Conservation (phyloP, 1,140 invertebrate species). For the Lucilia sericata region DNA sequence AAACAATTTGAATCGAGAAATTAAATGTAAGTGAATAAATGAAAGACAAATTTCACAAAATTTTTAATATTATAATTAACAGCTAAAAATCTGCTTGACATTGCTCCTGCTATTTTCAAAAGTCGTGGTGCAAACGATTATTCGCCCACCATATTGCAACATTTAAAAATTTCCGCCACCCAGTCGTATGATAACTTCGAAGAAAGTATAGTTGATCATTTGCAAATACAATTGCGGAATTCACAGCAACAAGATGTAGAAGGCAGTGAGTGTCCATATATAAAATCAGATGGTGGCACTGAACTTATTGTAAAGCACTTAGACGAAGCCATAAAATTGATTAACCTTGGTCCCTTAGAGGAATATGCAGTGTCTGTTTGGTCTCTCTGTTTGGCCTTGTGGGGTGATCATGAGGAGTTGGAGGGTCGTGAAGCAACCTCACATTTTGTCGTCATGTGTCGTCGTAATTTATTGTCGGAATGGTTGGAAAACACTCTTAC, state of each 20-base stretch:
- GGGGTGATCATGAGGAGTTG: slow-evolving; percentile 77
- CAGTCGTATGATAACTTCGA: slow-evolving; percentile 53
- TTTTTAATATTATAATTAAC: too few relatives aligned
- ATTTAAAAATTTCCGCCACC: slow-evolving; percentile 57
- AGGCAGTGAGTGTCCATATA: slow-evolving; percentile 69
- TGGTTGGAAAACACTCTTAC: slow-evolving; percentile 63
- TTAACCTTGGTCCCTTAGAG: slow-evolving; percentile 57
- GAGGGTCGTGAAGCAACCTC: slow-evolving; percentile 55
- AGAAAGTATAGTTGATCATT: slow-evolving; percentile 68
- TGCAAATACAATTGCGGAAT: slow-evolving; percentile 70
- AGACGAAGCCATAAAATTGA: slow-evolving; percentile 67
- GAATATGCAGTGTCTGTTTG: slow-evolving; percentile 76
- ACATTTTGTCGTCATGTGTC: slow-evolving; percentile 61
- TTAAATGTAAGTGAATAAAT: slow-evolving; percentile 47
- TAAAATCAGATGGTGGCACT: slow-evolving; percentile 64
- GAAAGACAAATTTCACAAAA: too few relatives aligned
- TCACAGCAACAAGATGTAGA: slow-evolving; percentile 64
- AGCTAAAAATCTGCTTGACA: slow-evolving; percentile 47
- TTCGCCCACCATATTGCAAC: slow-evolving; percentile 55
- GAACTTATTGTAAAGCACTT: slow-evolving; percentile 70
- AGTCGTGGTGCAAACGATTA: slow-evolving; percentile 54
- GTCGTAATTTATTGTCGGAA: slow-evolving; percentile 62
- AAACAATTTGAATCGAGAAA: slow-evolving; percentile 52
- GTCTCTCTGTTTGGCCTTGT: slow-evolving; percentile 84
- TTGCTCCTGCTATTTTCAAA: slow-evolving; percentile 48